Evolutionary conservation across 2,888 invertebrate species (phyloP).

Genomic region (Drosophila demipolita): DNA sequence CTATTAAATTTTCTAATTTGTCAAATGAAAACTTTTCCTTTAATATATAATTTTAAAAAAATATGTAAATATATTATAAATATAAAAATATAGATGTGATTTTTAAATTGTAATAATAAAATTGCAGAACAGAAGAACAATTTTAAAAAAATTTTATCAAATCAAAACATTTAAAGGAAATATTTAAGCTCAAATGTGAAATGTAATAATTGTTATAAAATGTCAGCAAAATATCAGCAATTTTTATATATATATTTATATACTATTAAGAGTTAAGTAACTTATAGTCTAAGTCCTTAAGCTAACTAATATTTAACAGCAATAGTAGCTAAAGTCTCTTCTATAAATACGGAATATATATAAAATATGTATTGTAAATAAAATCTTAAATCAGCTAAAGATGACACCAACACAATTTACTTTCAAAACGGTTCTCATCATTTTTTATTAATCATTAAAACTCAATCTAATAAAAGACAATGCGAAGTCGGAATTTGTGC

Average conservation of each 20-base stretch:
- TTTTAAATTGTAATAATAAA: neutral
- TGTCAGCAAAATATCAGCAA: neutral
- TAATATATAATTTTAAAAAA: neutral
- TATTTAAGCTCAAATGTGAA: neutral
- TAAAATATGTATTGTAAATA: neutral
- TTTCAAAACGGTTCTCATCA: neutral
- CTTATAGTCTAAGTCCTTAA: neutral
- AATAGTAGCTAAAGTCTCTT: neutral
- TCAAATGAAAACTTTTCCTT: no score
- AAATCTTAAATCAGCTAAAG: neutral
- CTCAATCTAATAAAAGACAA: neutral
- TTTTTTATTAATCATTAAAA: neutral
- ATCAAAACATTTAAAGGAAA: neutral
- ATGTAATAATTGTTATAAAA: neutral
- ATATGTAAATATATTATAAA: neutral
- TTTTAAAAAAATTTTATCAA: neutral
- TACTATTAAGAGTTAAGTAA: no score
- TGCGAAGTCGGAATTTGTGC: neutral
- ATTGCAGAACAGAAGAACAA: neutral
- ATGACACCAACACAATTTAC: neutral
- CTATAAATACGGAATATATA: neutral
- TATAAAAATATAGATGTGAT: no score
- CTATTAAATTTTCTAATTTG: no score
- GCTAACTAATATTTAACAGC: rapidly evolving
- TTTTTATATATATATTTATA: no score